These are phyloP conservation scores for Blera fallax DNA, from an alignment of 2,888 invertebrate genomes.

Conservation along the genomic window DNA sequence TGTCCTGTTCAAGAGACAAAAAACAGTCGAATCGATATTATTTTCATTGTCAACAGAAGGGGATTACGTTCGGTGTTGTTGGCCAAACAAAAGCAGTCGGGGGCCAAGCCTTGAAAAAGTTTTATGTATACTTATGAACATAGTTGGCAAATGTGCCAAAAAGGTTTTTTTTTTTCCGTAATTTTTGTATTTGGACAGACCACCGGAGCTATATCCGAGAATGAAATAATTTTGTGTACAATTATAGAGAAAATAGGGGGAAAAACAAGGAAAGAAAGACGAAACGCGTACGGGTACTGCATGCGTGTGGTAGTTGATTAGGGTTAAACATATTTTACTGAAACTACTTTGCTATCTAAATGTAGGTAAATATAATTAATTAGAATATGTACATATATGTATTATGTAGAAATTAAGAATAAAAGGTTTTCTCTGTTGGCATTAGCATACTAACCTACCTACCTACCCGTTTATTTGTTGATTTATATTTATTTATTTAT, in stretches of 20 bases:
- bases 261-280: background rate
- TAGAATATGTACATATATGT: background rate
- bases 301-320: conserved; percentile 14
- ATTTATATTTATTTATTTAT: conserved; percentile 3
- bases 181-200: conserved; percentile 17
- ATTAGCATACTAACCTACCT: background rate
- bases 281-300: background rate
- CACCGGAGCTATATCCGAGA: conserved; percentile 40
- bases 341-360: background rate
- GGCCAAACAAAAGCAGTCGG: conserved; percentile 58
- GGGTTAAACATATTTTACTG: conserved; percentile 15
- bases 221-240: conserved; percentile 30
- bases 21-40: conserved; percentile 44
- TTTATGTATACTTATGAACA: conserved; percentile 13
- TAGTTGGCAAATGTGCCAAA: conserved; percentile 69
- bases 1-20: conserved; percentile 31
- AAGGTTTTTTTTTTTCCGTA: conserved; percentile 45
- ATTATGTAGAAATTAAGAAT: background rate
- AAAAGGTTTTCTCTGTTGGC: background rate
- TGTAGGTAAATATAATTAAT: background rate
- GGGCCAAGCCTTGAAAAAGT: conserved; percentile 65
- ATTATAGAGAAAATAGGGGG: background rate
- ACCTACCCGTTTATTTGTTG: background rate
- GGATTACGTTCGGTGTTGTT: conserved; percentile 26
- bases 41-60: conserved; percentile 60